Conservation (phyloP, 2,797 vertebrate species). For the Labroides dimidiatus region DNA sequence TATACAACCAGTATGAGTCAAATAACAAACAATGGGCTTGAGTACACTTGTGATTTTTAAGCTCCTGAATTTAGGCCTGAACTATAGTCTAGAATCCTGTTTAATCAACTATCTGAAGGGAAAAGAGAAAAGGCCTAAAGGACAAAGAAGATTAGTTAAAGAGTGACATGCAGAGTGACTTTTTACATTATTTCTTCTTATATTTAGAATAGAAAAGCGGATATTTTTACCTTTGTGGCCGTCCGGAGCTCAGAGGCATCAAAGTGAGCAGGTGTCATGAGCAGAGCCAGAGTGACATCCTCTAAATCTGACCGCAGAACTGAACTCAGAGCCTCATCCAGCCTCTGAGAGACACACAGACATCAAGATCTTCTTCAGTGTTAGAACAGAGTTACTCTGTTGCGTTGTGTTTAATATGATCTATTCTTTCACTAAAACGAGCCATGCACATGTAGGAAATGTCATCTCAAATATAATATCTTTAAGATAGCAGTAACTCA, state of each 20-base stretch:
- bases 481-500: no score
- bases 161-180: not conserved
- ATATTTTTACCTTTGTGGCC: constrained; percentile 87
- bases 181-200: not conserved
- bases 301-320: constrained; percentile 85
- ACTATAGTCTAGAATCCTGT: not conserved
- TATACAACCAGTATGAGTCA: no score
- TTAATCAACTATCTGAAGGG: no score
- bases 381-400: not conserved
- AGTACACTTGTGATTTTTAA: no score
- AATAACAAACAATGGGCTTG: no score
- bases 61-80: not conserved
- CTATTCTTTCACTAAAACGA: no score
- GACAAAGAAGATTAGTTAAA: not conserved
- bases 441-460: no score
- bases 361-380: not conserved
- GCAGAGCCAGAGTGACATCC: constrained; percentile 84
- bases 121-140: no score
- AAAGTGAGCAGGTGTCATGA: constrained; percentile 89
- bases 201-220: not conserved
- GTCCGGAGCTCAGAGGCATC: constrained; percentile 87
- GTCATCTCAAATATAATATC: no score
- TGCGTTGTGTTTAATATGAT: no score
- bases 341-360: constrained; percentile 71
- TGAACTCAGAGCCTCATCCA: constrained; percentile 84